Evolutionary conservation across 2,113 vertebrate genomes (phyloP).

Genomic region (Mesoclemmys tuberculata): DNA sequence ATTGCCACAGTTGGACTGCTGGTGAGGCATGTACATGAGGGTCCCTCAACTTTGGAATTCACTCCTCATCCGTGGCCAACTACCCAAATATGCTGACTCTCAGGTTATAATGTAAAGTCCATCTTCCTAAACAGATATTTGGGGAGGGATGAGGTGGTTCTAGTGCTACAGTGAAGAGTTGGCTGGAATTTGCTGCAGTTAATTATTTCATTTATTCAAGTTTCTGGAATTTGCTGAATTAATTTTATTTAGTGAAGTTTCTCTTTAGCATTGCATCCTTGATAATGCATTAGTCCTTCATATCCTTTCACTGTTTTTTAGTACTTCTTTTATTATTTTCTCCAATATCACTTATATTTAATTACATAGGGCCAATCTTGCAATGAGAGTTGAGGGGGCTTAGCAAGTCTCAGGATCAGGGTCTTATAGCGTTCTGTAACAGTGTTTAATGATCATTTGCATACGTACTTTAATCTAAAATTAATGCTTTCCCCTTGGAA

Average conservation of each 20-base stretch:
- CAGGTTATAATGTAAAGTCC: not conserved
- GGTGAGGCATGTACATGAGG: not conserved
- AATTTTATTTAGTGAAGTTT: not conserved
- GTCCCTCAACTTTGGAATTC: not conserved
- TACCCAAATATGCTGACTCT: not conserved
- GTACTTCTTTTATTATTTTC: not conserved
- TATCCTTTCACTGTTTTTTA: not conserved
- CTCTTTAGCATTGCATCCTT: not conserved
- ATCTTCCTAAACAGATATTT: not conserved
- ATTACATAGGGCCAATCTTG: not conserved
- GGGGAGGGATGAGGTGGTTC: not conserved
- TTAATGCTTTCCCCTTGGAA: not conserved
- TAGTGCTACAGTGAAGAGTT: not conserved
- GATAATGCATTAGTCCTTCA: not conserved
- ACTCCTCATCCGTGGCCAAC: not conserved
- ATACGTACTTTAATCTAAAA: not conserved
- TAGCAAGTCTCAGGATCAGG: not conserved
- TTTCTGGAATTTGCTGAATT: not conserved
- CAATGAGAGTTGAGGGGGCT: not conserved
- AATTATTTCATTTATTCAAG: fast-evolving
- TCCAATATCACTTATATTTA: not conserved
- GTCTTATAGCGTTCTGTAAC: not conserved
- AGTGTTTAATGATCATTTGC: not conserved
- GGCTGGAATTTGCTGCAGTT: not conserved
- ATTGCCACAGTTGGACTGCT: not conserved